Conservation (phyloP, 2,797 vertebrate species). For the Gambelia wislizenii region DNA sequence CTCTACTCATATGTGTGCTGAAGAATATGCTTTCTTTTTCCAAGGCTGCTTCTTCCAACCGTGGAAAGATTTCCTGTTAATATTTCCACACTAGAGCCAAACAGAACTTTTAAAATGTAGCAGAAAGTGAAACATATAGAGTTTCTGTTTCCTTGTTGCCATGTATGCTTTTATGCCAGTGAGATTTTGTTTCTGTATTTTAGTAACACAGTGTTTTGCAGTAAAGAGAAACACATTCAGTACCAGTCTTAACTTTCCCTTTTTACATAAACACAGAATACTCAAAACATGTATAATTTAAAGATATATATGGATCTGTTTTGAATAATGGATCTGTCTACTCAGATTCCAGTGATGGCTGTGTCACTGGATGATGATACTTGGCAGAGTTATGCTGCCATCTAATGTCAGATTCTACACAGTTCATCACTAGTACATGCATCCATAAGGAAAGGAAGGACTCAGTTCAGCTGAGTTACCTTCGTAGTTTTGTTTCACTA, state of each 20-base stretch:
- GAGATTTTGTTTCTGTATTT: neutral
- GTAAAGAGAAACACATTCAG: conserved; percentile 45
- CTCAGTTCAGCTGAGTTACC: neutral
- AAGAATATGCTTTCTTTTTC: neutral
- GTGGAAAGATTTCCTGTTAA: neutral
- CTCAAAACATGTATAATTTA: conserved; percentile 48
- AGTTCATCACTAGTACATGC: conserved; percentile 22
- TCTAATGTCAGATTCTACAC: conserved; percentile 59
- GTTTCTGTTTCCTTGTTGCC: conserved; percentile 11
- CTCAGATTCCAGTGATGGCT: conserved; percentile 3
- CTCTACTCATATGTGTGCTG: neutral
- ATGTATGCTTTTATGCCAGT: neutral
- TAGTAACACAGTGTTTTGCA: conserved; percentile 39
- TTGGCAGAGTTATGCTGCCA: conserved; percentile 63
- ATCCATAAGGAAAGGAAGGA: neutral
- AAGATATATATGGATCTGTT: conserved; percentile 36
- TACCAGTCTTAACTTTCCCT: conserved; percentile 53
- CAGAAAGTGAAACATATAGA: neutral
- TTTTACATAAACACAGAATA: conserved; percentile 45
- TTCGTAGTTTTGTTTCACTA: neutral
- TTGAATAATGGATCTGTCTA: conserved; percentile 51
- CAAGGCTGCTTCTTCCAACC: accelerated
- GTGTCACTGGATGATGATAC: neutral
- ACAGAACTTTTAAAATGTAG: neutral
- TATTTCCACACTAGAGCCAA: accelerated